These are phyloP conservation scores for Formica exsecta DNA, from an alignment of 1,140 invertebrate species.

Conservation along the genomic window DNA sequence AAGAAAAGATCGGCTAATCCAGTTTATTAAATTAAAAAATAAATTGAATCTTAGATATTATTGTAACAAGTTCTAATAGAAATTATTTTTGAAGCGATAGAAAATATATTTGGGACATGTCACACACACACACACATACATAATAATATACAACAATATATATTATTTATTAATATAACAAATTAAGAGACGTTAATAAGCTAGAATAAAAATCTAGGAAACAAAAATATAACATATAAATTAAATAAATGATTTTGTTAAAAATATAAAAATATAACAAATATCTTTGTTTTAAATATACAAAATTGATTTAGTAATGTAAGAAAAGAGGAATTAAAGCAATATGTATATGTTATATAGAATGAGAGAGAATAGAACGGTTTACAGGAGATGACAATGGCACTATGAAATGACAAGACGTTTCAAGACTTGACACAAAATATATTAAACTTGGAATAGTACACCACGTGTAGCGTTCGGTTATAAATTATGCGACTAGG, in stretches of 20 bases:
- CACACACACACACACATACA: neutral
- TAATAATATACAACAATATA: neutral
- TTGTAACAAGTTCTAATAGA: neutral
- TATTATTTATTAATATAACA: neutral
- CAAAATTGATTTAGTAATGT: neutral
- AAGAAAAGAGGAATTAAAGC: neutral
- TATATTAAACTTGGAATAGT: constrained; percentile 85
- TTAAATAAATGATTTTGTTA: no score
- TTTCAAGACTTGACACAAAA: constrained; percentile 84
- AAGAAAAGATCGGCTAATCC: neutral
- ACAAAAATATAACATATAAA: neutral
- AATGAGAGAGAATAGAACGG: neutral
- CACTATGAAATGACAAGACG: constrained; percentile 61
- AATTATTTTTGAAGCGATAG: neutral
- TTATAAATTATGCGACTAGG: constrained; percentile 74
- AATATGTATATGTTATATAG: neutral
- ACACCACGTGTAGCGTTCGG: constrained; percentile 79
- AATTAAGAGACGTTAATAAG: neutral
- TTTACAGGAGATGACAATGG: neutral
- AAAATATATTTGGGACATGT: neutral
- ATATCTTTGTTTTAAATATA: neutral
- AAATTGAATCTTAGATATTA: neutral
- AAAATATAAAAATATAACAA: neutral
- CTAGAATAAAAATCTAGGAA: neutral
- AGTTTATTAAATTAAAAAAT: neutral